Base-by-base conservation (phyloP, 2,888 invertebrate species). In the Atrina japonica region DNA sequence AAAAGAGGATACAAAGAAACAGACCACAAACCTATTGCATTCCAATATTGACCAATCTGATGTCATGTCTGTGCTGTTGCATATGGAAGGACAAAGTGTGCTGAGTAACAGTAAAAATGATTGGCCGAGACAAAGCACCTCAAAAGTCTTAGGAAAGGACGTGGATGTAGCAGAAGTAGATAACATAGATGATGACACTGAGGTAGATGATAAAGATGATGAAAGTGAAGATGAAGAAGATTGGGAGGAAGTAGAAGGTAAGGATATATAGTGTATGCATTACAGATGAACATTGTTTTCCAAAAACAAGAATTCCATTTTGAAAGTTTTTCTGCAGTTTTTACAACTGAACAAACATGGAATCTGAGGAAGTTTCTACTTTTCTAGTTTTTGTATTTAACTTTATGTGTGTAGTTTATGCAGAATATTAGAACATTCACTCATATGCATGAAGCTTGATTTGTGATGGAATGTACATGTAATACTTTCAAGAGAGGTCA, bases 181-280 rank as follows among this genome's bases (percentile, higher is more conserved):
- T n/a, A 45, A 63, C 50, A 30, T 27, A 9, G 61, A n/a, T 41
- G 67, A 68, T 29, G 52, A 68, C 11, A 45, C 30, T 29, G 70
- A 70, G 27, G 70, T 67, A 3, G 64, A 66, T n/a, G n/a, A n/a
- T 6, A 73, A 61, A 9, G 52, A 40, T 6, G 66, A 50, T 35
- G 74, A 70, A 16, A 75, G 69, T 56, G 75, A 73, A 23, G 80
- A 78, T 1, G 81, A 79, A 56, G 94, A 93, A 77, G 93, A 94
- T 86, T 94, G 94, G 93, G 94, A 95, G 88, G 95, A 95, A 92
- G 95, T 95, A 59, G 93, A 94, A 91, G 93, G 84, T 83, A 67
- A 53, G 23, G n/a, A 29, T 29, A 35, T 47, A 50, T 6, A 9
- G 11, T 63, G 35, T 30, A 49, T 25, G 61, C n/a, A 35, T 43